Evolutionary conservation across 2,113 vertebrate species (phyloP).

Genomic region (Prionailurus viverrinus): DNA sequence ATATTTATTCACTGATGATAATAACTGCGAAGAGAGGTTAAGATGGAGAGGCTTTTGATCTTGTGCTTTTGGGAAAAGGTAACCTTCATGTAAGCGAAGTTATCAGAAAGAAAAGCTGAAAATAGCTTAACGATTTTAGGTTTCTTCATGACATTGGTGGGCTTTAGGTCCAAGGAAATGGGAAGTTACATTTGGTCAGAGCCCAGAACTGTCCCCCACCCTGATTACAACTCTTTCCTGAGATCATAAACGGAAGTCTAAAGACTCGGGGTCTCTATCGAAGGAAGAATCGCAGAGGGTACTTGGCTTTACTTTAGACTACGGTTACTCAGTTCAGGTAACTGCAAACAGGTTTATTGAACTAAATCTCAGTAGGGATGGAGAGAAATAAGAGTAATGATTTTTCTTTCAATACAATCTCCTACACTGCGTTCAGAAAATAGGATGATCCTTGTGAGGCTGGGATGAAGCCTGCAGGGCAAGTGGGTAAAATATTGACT

Average conservation of each 20-base stretch:
- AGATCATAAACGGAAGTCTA: not conserved
- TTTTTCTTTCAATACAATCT: not conserved
- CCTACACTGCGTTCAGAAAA: not conserved
- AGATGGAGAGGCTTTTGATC: not conserved
- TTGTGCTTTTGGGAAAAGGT: not conserved
- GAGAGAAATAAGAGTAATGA: not conserved
- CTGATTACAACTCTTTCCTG: not conserved
- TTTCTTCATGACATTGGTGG: not conserved
- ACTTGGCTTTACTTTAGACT: not conserved
- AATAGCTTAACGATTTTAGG: not conserved
- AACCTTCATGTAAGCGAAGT: not conserved
- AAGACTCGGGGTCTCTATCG: not conserved
- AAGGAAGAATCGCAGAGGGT: not conserved
- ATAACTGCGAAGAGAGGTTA: not conserved
- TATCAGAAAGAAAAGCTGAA: slow-evolving; percentile 12
- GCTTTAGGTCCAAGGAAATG: not conserved
- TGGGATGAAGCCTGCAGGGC: not conserved
- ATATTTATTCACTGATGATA: not conserved
- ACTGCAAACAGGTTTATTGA: not conserved
- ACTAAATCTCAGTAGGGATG: not conserved
- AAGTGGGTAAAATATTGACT: slow-evolving; percentile 18
- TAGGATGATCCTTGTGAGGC: not conserved
- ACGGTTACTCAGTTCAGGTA: not conserved
- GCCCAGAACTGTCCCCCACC: not conserved
- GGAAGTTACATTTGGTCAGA: not conserved